Percentiles rank a stretch among this genome's conserved stretches.
phyloP scores from a whole-genome alignment of 1,140 invertebrate species.

The Kradibia gibbosae region DNA sequence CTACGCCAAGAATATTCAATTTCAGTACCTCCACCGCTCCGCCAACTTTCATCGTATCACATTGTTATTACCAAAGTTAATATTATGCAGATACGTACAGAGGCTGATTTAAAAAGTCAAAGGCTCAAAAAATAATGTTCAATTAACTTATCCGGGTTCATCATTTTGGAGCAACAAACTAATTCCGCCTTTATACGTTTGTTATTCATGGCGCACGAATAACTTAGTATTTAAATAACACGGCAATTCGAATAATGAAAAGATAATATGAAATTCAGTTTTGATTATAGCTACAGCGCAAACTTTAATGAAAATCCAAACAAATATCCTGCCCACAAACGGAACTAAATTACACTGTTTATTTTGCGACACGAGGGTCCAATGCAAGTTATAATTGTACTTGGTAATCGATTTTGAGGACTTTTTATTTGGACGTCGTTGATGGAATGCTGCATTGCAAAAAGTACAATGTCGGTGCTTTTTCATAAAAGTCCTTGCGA shows the following conservation, averaged over 20 bases:
- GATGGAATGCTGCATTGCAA: background rate
- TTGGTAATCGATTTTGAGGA: background rate
- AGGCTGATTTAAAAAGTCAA: too few relatives aligned
- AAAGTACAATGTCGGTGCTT: too few relatives aligned
- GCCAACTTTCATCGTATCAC: too few relatives aligned
- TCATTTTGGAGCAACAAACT: background rate
- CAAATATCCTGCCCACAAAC: conserved; percentile 3
- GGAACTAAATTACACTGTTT: conserved; percentile 14
- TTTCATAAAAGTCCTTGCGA: too few relatives aligned
- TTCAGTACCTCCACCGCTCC: too few relatives aligned
- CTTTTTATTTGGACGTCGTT: background rate
- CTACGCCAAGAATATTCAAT: too few relatives aligned
- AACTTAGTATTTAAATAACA: conserved; percentile 19
- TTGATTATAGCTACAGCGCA: background rate
- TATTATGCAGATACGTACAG: too few relatives aligned
- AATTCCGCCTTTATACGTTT: background rate
- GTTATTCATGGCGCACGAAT: background rate
- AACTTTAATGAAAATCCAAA: conserved; percentile 9
- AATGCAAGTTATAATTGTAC: background rate
- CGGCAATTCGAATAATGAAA: conserved; percentile 10
- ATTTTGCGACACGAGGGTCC: background rate
- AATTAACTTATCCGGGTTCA: background rate
- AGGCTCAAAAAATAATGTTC: too few relatives aligned
- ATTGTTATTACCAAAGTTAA: too few relatives aligned
- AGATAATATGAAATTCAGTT: conserved; percentile 27